Conservation (phyloP, 2,888 invertebrate species). For the Esperia sulphurella region DNA sequence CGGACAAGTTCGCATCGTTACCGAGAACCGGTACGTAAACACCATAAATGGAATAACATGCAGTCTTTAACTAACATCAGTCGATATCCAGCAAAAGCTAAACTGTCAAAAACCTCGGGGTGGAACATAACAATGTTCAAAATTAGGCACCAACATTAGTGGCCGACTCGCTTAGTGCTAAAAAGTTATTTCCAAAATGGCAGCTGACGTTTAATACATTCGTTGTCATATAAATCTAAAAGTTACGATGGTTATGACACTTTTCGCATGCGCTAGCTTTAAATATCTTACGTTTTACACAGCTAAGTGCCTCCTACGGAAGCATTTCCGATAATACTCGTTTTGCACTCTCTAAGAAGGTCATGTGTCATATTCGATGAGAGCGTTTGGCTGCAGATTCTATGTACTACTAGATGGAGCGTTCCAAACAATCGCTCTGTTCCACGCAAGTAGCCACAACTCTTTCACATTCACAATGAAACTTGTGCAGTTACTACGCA, state of each 20-base stretch:
- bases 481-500: too few species aligned
- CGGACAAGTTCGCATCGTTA: not conserved
- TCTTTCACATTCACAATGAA: too few species aligned
- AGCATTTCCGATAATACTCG: too few species aligned
- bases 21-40: not conserved
- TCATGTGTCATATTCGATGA: too few species aligned
- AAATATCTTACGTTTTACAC: too few species aligned
- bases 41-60: conserved; percentile 39
- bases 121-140: conserved; percentile 29
- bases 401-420: too few species aligned
- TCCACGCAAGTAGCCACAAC: too few species aligned
- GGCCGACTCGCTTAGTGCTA: conserved; percentile 13
- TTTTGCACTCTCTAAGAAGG: too few species aligned
- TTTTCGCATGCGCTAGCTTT: not conserved
- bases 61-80: conserved; percentile 48
- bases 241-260: conserved; percentile 18
- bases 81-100: conserved; percentile 34
- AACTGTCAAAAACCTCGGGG: conserved; percentile 17
- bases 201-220: conserved; percentile 30
- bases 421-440: too few species aligned
- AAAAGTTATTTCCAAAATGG: conserved; percentile 34
- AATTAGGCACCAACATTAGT: conserved; percentile 50
- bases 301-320: too few species aligned
- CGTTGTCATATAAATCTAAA: conserved; percentile 38
- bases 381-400: too few species aligned